Base-by-base conservation (phyloP, 2,888 invertebrate genomes). In the Taphrorychus bicolor region DNA sequence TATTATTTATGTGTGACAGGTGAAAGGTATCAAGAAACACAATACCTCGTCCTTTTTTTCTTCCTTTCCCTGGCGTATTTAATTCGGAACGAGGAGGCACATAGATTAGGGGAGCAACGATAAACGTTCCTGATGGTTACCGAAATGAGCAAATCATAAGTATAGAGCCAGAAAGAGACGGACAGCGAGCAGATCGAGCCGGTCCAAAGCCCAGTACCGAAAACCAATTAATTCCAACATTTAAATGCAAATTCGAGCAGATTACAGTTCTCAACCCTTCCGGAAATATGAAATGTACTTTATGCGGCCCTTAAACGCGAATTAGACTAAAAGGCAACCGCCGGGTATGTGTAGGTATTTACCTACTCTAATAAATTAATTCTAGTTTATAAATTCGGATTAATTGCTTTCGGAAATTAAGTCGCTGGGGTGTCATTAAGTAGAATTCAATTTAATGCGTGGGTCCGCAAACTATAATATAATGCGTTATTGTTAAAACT, bases 351-450 rank as follows among this genome's bases (percentile, higher is more conserved):
- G 60, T 64, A 68, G 53, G 63, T 63, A 63, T 68, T 68, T 68
- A 68, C 63, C 59, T 69, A 64, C 64, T 69, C 69, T 69, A 69
- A 60, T 64, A 64, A 69, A 69, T 69, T 69, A 69, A 69, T 69
- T 69, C 68, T 63, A 68, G 68, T 63, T 68, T 68, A 68, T 68
- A 58, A 63, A 68, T 63, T 68, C 53, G 63, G 68, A 68, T 68
- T 68, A 68, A 68, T 68, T 68, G 63, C 63, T 68, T 65, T 65
- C 54, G 49, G 69, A 64, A 56, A 63, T 23, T 18, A 52, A 58
- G 59, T 52, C 59, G 54, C 57, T 53, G 17, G 62, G 62, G 62
- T 56, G 61, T 69, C 65, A 61, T 65, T 61, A 57, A 57, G 56
- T 54, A 9, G 53, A 66, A 66, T 59, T 65, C 60, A 65, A 61